These are phyloP conservation scores for Ornithoptera priamus DNA, from an alignment of 2,888 invertebrate species.

Conservation along the genomic window DNA sequence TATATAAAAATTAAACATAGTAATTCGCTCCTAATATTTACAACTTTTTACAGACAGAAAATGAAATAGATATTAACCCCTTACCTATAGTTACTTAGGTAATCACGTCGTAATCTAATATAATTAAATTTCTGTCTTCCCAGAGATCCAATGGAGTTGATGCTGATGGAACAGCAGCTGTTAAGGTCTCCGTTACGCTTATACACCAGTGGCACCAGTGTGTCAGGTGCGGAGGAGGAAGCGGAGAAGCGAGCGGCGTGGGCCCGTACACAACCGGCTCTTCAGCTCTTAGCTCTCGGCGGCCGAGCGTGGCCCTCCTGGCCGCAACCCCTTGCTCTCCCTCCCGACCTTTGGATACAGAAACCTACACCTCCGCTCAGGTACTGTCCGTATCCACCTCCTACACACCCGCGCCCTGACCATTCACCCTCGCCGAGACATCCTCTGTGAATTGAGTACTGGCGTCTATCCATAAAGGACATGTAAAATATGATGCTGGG, in stretches of 20 bases:
- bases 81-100: too few species aligned
- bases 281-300: slow-evolving; percentile 75
- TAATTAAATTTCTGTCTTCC: slow-evolving; percentile 42
- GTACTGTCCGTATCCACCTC: slow-evolving; percentile 82
- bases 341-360: slow-evolving; percentile 96
- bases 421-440: slow-evolving; percentile 65
- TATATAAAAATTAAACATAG: too few species aligned
- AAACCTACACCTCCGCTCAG: slow-evolving; percentile 84
- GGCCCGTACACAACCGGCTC: slow-evolving; percentile 73
- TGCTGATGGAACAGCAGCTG: slow-evolving; percentile 89
- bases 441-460: slow-evolving; percentile 55
- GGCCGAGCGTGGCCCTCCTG: slow-evolving; percentile 86
- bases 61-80: too few species aligned
- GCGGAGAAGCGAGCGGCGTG: slow-evolving; percentile 80
- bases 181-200: slow-evolving; percentile 83
- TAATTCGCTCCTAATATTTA: too few species aligned
- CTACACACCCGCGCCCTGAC: slow-evolving; percentile 60
- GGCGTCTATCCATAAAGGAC: not conserved
- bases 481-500: not conserved
- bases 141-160: slow-evolving; percentile 90
- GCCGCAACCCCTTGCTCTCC: slow-evolving; percentile 61
- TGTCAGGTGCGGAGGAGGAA: slow-evolving; percentile 77
- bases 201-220: slow-evolving; percentile 82
- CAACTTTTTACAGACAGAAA: too few species aligned
- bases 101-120: not conserved